Evolutionary conservation across 2,797 vertebrate genomes (phyloP), one percentile per base, ranked within the genome.

Genomic region (Sebastes steindachneri): DNA sequence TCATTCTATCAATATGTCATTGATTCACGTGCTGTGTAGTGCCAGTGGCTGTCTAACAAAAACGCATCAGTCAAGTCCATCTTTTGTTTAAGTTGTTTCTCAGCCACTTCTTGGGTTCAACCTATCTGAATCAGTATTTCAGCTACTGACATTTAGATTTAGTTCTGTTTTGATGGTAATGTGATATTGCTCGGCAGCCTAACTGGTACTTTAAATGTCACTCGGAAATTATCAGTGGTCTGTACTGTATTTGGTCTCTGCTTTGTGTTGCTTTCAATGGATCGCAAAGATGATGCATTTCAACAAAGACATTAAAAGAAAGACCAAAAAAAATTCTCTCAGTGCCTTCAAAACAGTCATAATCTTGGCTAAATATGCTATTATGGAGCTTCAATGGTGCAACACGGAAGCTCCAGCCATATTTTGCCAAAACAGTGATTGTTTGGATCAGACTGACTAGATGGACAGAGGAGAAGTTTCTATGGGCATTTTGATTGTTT

Each of bases 1-100:
- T 90, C 83, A 80, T 89, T 87, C 87, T 75, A 86, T 94, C 88
- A 92, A 81, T 90, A 82, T 91, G 86, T 79, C 90, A 74, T 75
- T 79, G 80, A 80, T 77, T 82, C 48, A 64, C 21, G 29, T 72
- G 67, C 23, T 63, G 75, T 74, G 65, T 53, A 48, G 17, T 73
- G 71, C 75, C 53, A 70, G 63, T 76, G 68, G 77, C 68, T 82
- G 58, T 78, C 59, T 35, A 33, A 79, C 85, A 84, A 63, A 85
- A 84, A 64, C 17, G 65, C 48, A 81, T 86, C 80, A 33, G 66
- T 85, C 81, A 80, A 58, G 53, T 41, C 54, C 41, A 68, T 86
- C 48, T 83, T 86, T 80, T 85, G 63, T 84, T 69, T 59, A 59
- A 65, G 66, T 35, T 74, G 41, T 79, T 77, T 79, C 54, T 74